These are phyloP conservation scores for Takifugu flavidus DNA, from an alignment of 2,113 vertebrate genomes.

Conservation along the genomic window DNA sequence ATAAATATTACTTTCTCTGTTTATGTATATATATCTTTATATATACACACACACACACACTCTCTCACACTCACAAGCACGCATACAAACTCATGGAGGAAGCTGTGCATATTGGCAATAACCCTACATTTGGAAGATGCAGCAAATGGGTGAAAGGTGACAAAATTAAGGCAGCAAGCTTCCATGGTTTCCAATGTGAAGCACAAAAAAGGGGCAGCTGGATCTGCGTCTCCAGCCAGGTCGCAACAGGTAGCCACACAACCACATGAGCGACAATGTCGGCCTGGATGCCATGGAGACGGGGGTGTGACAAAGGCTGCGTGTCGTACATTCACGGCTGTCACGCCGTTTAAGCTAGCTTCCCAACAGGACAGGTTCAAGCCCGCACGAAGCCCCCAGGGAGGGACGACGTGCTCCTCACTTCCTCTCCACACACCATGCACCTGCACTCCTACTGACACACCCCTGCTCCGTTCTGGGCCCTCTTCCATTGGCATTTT, in stretches of 20 bases:
- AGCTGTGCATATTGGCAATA: conserved; percentile 74
- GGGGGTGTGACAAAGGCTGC: conserved; percentile 66
- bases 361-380: conserved; percentile 62
- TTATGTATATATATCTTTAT: conserved; percentile 61
- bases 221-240: conserved; percentile 55
- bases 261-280: no score
- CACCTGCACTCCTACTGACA: conserved; percentile 6
- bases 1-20: conserved; percentile 79
- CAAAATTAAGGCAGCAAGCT: conserved; percentile 77
- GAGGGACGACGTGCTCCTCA: neutral
- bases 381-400: neutral
- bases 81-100: conserved; percentile 52
- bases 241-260: conserved; percentile 7
- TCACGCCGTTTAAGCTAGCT: conserved; percentile 67
- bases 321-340: conserved; percentile 79
- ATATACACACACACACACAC: conserved; percentile 1
- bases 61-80: conserved; percentile 17
- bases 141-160: conserved; percentile 68
- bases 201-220: conserved; percentile 61
- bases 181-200: conserved; percentile 61
- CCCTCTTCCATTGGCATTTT: conserved; percentile 26
- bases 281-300: conserved; percentile 31
- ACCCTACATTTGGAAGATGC: conserved; percentile 71
- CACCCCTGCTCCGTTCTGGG: conserved; percentile 1
- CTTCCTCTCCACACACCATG: neutral